These are phyloP conservation scores for Macrobrachium rosenbergii DNA, from an alignment of 1,140 invertebrate species.

Conservation along the genomic window DNA sequence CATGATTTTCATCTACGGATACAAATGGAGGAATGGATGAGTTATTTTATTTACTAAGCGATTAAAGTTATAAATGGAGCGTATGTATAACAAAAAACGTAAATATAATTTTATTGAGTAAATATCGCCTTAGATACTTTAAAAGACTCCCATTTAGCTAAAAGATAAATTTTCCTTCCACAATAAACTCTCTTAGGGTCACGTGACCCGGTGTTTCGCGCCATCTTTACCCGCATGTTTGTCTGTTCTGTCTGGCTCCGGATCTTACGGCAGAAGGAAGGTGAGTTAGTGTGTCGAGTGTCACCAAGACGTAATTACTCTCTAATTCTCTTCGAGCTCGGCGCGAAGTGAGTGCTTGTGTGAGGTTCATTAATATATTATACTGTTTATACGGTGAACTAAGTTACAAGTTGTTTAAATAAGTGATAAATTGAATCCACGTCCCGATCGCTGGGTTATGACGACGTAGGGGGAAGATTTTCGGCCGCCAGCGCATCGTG, in stretches of 20 bases:
- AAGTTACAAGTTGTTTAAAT: not conserved
- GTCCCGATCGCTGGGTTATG: slow-evolving; percentile 25
- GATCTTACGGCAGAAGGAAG: slow-evolving; percentile 45
- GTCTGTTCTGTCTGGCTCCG: slow-evolving; percentile 62
- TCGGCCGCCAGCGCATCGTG: not conserved
- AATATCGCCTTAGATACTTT: not conserved
- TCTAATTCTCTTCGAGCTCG: not conserved
- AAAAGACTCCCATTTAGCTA: not conserved
- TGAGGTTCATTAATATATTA: not conserved
- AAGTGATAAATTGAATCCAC: slow-evolving; percentile 36
- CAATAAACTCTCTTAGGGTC: slow-evolving; percentile 28
- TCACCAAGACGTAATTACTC: not conserved
- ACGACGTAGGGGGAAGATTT: slow-evolving; percentile 5
- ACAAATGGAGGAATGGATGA: not conserved
- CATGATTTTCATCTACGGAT: not conserved
- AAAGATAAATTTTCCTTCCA: not conserved
- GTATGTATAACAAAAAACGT: not conserved
- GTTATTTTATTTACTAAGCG: not conserved
- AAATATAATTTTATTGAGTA: not conserved
- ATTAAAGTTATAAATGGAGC: not conserved
- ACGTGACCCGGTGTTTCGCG: slow-evolving; percentile 62
- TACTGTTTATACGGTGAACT: not conserved
- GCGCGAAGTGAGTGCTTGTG: too few species aligned
- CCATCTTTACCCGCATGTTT: slow-evolving; percentile 62
- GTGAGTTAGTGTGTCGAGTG: slow-evolving; percentile 23